Percentiles rank a stretch among this genome's conserved stretches.
Evolutionary conservation across 1,140 invertebrate genomes (phyloP).

Genomic region (Bombus superbus): DNA sequence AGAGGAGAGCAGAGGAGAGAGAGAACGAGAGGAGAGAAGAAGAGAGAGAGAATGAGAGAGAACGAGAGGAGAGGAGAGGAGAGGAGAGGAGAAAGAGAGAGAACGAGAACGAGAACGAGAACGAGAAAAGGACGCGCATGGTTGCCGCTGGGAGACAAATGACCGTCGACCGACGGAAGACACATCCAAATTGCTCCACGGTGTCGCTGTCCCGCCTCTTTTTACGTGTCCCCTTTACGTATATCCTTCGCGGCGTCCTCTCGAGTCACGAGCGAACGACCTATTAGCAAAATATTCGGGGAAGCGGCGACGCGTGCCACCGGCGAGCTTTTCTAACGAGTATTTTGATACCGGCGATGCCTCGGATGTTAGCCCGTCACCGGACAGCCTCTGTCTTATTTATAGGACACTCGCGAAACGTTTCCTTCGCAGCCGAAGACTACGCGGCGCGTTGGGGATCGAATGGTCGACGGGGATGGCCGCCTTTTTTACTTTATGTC

Average conservation of each 20-base stretch:
- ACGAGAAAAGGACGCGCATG: slow-evolving; percentile 57
- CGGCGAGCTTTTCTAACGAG: slow-evolving; percentile 44
- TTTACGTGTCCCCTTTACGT: slow-evolving; percentile 59
- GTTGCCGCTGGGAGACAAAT: slow-evolving; percentile 72
- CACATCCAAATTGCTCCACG: slow-evolving; percentile 72
- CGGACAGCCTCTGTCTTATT: slow-evolving; percentile 19
- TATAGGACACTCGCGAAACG: neutral
- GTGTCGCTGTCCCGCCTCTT: slow-evolving; percentile 66
- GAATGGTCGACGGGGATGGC: neutral
- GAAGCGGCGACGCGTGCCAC: slow-evolving; percentile 57
- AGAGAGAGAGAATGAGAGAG: neutral
- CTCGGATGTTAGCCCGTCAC: slow-evolving; percentile 21
- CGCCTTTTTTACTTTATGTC: too few relatives aligned
- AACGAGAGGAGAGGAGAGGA: neutral
- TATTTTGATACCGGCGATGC: slow-evolving; percentile 34
- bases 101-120: slow-evolving; percentile 47
- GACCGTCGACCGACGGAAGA: slow-evolving; percentile 71
- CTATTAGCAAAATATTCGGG: slow-evolving; percentile 67
- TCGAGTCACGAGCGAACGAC: slow-evolving; percentile 60
- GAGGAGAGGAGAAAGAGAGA: slow-evolving; percentile 9
- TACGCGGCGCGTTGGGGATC: neutral
- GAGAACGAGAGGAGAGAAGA: slow-evolving; percentile 50
- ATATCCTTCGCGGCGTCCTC: slow-evolving; percentile 53
- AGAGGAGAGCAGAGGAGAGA: neutral
- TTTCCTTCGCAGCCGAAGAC: neutral